These are phyloP conservation scores for Mactromeris polynyma DNA, from an alignment of 2,888 invertebrate species.

Conservation along the genomic window DNA sequence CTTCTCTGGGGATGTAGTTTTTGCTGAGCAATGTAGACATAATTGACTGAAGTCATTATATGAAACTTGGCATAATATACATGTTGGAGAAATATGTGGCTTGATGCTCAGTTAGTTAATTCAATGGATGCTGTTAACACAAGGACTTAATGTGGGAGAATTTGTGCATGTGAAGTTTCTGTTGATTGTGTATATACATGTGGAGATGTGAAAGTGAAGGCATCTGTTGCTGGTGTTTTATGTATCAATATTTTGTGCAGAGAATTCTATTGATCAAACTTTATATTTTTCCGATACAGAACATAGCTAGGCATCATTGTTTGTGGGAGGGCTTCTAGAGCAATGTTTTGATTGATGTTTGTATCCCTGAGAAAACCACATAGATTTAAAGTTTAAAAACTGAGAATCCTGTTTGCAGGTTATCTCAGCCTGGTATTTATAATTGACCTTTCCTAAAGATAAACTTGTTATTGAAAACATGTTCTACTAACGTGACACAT, in stretches of 20 bases:
- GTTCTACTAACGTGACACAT: neutral
- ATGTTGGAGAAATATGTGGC: neutral
- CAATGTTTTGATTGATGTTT: neutral
- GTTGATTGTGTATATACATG: neutral
- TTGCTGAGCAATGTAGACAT: neutral
- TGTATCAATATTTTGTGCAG: constrained; percentile 8
- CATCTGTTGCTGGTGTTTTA: constrained; percentile 5
- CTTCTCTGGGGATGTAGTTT: neutral
- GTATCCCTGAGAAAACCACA: neutral
- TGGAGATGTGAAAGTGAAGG: neutral
- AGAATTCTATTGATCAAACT: neutral
- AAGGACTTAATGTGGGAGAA: neutral
- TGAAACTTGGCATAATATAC: neutral
- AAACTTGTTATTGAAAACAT: constrained; percentile 3
- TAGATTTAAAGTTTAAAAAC: neutral
- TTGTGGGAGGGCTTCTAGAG: neutral
- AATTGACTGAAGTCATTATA: neutral
- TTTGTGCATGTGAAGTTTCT: neutral
- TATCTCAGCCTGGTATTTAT: neutral
- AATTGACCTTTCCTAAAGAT: neutral
- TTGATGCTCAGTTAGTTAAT: neutral
- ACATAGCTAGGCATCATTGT: neutral
- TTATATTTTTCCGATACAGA: neutral
- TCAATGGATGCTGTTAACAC: neutral
- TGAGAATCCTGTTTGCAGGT: neutral